A percentile compares a stretch with the other conserved stretches of the same genome.
Evolutionary conservation across 1,140 invertebrate species (phyloP).

Genomic region (Caenorhabditis elegans): DNA sequence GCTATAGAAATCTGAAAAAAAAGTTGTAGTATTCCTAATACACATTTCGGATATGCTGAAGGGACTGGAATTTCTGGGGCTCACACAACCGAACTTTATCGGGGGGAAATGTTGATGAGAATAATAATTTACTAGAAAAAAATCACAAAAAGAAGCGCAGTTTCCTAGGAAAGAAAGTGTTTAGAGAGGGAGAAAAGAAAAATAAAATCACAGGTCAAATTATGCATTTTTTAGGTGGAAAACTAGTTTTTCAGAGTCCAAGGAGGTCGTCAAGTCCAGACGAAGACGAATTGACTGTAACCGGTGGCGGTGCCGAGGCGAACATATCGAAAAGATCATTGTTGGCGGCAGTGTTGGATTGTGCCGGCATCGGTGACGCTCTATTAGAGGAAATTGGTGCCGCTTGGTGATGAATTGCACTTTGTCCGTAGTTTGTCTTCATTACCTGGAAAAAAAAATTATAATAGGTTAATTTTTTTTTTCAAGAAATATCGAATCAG

Average conservation of each 20-base stretch:
- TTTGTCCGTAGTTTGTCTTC: conserved; percentile 6
- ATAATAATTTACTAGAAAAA: too few species aligned
- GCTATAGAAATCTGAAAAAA: not conserved
- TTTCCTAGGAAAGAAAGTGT: not conserved
- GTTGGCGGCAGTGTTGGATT: not conserved
- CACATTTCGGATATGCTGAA: not conserved
- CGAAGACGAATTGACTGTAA: not conserved
- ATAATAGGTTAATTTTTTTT: too few species aligned
- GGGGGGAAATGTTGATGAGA: too few species aligned
- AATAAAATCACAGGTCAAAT: not conserved
- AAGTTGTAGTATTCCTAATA: too few species aligned
- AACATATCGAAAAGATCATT: not conserved
- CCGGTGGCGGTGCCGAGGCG: not conserved
- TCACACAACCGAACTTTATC: conserved; percentile 10
- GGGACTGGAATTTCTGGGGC: not conserved
- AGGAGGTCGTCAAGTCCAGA: not conserved
- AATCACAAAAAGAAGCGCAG: not conserved
- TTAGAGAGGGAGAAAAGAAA: not conserved
- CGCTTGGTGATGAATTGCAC: not conserved
- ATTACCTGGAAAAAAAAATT: not conserved
- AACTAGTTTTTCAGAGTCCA: not conserved
- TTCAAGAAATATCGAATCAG: too few species aligned
- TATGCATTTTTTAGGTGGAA: not conserved
- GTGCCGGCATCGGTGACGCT: not conserved
- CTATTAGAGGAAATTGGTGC: not conserved